A percentile compares a stretch with the other conserved stretches of the same genome.
Evolutionary conservation across 1,140 invertebrate species (phyloP).

Genomic region (Penaeus chinensis): DNA sequence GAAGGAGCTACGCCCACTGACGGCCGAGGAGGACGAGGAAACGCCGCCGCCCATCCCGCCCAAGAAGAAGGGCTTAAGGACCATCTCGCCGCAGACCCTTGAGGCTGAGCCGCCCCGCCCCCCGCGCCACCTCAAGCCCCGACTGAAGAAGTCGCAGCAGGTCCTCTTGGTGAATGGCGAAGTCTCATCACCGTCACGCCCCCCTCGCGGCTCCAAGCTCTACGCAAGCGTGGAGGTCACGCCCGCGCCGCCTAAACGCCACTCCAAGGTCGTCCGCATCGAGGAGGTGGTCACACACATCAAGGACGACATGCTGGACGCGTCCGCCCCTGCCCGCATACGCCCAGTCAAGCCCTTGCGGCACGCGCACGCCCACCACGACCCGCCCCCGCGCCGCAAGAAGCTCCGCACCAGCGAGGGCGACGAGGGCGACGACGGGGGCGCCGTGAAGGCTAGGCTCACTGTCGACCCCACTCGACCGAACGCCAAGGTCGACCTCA

Average conservation of each 20-base stretch:
- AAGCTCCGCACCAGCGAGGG: not conserved
- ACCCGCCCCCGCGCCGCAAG: slow-evolving; percentile 33
- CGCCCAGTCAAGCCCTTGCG: not conserved
- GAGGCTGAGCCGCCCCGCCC: slow-evolving; percentile 47
- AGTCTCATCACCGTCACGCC: slow-evolving; percentile 13
- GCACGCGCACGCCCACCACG: slow-evolving; percentile 3
- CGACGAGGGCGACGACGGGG: not conserved
- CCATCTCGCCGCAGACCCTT: slow-evolving; percentile 35
- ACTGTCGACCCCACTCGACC: slow-evolving; percentile 1
- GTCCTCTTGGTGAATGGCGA: slow-evolving; percentile 44
- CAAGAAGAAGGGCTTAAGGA: slow-evolving; percentile 51
- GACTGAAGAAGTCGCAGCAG: not conserved
- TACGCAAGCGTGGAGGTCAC: slow-evolving; percentile 35
- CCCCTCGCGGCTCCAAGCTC: slow-evolving; percentile 39
- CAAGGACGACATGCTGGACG: slow-evolving; percentile 13
- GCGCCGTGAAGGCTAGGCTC: not conserved
- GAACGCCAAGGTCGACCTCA: slow-evolving; percentile 19
- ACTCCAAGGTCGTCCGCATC: slow-evolving; percentile 50
- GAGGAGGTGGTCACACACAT: slow-evolving; percentile 38
- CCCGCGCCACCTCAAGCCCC: slow-evolving; percentile 52
- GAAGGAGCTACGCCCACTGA: slow-evolving; percentile 38
- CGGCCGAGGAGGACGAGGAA: slow-evolving; percentile 27
- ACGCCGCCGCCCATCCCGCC: slow-evolving; percentile 49
- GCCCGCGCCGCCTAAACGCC: slow-evolving; percentile 39
- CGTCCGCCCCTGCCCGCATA: not conserved